Evolutionary conservation across 2,113 vertebrate species (phyloP).

Genomic region (Piprites chloris): DNA sequence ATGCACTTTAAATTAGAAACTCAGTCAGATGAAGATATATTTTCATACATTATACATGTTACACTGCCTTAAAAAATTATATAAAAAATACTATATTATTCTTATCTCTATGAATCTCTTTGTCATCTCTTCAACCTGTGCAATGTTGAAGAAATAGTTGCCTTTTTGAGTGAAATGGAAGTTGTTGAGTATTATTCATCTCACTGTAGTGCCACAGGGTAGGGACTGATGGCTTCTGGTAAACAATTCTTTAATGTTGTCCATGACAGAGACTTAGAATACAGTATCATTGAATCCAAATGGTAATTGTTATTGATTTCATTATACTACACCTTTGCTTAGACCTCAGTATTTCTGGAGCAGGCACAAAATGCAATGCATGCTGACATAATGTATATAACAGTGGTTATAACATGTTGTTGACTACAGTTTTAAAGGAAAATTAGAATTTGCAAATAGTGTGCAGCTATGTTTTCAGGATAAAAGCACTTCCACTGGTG

Average conservation of each 20-base stretch:
- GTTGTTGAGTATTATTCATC: neutral
- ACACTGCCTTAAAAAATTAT: neutral
- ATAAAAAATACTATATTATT: neutral
- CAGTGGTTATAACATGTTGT: neutral
- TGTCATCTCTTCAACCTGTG: neutral
- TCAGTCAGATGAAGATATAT: neutral
- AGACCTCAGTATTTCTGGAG: neutral
- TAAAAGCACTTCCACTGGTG: neutral
- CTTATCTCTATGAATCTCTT: neutral
- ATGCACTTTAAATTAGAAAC: neutral
- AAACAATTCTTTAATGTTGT: neutral
- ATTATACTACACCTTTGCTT: neutral
- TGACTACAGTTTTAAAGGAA: neutral
- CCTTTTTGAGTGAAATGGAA: neutral
- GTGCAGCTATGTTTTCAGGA: neutral
- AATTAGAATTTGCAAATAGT: neutral
- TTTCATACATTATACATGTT: neutral
- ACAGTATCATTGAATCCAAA: neutral
- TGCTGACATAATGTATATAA: neutral
- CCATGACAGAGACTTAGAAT: neutral
- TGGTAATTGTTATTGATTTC: neutral
- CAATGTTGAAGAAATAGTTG: neutral
- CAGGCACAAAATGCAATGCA: neutral
- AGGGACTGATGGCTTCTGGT: neutral
- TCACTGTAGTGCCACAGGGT: neutral